Evolutionary conservation across 2,113 vertebrate species (phyloP), one percentile per base, ranked within the genome.

Genomic region (Siphamia tubifer): DNA sequence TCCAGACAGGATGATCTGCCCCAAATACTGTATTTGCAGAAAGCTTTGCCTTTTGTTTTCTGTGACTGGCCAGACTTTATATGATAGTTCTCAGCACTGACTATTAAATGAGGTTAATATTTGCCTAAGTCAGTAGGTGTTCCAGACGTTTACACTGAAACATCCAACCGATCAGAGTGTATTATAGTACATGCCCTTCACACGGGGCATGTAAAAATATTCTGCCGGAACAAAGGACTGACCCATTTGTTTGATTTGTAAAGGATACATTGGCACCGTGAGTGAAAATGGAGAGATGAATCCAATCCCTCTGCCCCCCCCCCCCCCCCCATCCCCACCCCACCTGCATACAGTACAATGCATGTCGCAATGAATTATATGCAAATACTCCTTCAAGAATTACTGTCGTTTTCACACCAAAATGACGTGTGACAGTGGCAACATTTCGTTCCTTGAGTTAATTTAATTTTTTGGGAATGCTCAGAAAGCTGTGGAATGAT

Each of bases 171-270:
- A 72, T 84, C 79, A 74, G 43, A 63, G 42, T 20, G 42, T 8
- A 80, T 78, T 81, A n/a, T n/a, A n/a, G n/a, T n/a, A 62, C 57
- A 62, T 38, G 42, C 40, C 45, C 70, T 52, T 77, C 61, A 76
- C 51, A 67, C 11, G 34, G 64, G 69, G 20, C 45, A 57, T 53
- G 62, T 52, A 51, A 69, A 69, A 81, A 79, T 75, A 68, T 60
- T 67, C 61, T 31, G 15, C 40, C 3, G 19, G 25, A 78, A 81
- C 76, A 85, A 74, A 75, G 24, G 39, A 15, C 62, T 74, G 71
- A 74, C 77, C 81, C 71, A 77, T 81, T 86, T 77, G 77, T 86
- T 77, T 68, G 68, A 79, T 74, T 68, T 63, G 44, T 77, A 84
- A 78, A 54, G 66, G 66, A 54, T 27, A 45, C 65, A 38, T 35